A percentile compares a stretch with the other conserved stretches of the same genome.
Evolutionary conservation across 2,113 vertebrate genomes (phyloP).

Genomic region (mouse (Mus musculus)): GRCm39 chr5:14593001-14593500

Average conservation of each 20-base stretch:
- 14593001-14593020: background rate
- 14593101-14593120: too few species aligned
- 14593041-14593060: slow-evolving; percentile 36
- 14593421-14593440: background rate
- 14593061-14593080: background rate
- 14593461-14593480: background rate
- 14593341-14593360: background rate
- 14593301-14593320: background rate
- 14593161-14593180: background rate
- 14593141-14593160: background rate
- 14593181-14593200: background rate
- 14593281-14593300: background rate
- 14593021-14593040: background rate
- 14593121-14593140: too few species aligned
- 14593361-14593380: background rate
- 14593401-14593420: background rate
- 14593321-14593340: background rate
- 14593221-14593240: background rate
- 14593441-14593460: slow-evolving; percentile 28
- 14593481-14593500: background rate
- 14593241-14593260: background rate
- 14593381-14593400: background rate
- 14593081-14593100: too few species aligned
- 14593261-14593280: background rate
- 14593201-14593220: background rate